Percentiles rank a stretch among this genome's conserved stretches.
Conservation (phyloP, 2,888 invertebrate species). For the Argyresthia albistria region DNA sequence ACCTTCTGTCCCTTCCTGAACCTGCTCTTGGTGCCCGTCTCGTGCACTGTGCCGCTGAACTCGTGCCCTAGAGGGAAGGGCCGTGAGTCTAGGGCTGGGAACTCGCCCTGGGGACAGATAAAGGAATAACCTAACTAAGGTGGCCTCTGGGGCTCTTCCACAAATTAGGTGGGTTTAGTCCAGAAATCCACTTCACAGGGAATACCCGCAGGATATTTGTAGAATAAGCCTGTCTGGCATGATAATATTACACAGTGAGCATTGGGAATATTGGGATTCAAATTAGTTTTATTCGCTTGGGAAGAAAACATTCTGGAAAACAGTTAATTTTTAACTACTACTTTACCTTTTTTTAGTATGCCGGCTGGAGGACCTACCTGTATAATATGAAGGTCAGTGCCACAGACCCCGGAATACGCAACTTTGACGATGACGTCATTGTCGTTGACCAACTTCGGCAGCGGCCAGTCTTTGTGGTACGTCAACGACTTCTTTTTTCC, state of each 20-base stretch:
- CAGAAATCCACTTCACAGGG: too few species aligned
- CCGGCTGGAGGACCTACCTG: conserved; percentile 57
- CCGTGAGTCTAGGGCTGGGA: conserved; percentile 70
- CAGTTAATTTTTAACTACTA: too few species aligned
- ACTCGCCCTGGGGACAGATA: conserved; percentile 69
- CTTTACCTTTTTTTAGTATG: not conserved
- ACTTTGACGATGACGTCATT: conserved; percentile 78
- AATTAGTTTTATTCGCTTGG: too few species aligned
- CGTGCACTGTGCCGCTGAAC: conserved; percentile 74
- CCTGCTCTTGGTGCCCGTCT: conserved; percentile 68
- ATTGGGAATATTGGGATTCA: too few species aligned
- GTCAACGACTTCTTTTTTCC: conserved; percentile 49
- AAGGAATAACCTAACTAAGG: too few species aligned
- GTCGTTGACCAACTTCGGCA: conserved; percentile 58
- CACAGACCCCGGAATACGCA: conserved; percentile 79
- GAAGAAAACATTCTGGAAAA: too few species aligned
- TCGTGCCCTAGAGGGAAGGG: conserved; percentile 77
- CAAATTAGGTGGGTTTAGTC: too few species aligned
- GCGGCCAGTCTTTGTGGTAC: conserved; percentile 46
- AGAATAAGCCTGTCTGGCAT: too few species aligned
- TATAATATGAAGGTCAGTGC: conserved; percentile 81
- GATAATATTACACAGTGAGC: too few species aligned
- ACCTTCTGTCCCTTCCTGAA: conserved; percentile 78
- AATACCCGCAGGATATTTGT: too few species aligned
- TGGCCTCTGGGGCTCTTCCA: too few species aligned